These are phyloP conservation scores for Shinisaurus crocodilurus DNA, from an alignment of 2,113 vertebrate species.

Conservation along the genomic window DNA sequence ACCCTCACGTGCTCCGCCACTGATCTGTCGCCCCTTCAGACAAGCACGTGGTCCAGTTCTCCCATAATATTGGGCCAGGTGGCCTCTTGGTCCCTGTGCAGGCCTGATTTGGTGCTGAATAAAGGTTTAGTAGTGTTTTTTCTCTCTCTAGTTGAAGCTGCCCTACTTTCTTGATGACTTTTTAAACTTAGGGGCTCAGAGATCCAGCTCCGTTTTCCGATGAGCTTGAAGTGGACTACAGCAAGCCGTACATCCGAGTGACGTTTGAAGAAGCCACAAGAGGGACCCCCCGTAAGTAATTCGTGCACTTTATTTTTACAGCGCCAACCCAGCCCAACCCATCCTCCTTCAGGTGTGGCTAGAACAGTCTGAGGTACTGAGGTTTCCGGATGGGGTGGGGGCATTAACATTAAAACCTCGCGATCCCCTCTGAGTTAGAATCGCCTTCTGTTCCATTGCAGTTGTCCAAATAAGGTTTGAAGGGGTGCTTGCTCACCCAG, in stretches of 20 bases:
- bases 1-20: neutral
- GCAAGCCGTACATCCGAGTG: slow-evolving; percentile 87
- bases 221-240: slow-evolving; percentile 84
- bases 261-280: slow-evolving; percentile 88
- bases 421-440: neutral
- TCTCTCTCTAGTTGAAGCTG: neutral
- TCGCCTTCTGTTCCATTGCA: neutral
- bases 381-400: accelerated
- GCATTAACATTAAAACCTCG: too few relatives aligned
- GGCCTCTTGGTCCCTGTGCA: neutral
- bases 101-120: accelerated
- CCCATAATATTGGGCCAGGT: accelerated
- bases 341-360: neutral
- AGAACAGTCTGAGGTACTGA: neutral
- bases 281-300: slow-evolving; percentile 89
- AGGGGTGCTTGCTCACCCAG: too few relatives aligned
- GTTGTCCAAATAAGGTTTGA: neutral
- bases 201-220: slow-evolving; percentile 93
- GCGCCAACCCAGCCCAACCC: accelerated
- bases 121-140: neutral
- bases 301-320: neutral
- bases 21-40: neutral
- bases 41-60: neutral
- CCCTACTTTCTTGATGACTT: slow-evolving; percentile 26
- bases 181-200: slow-evolving; percentile 81